These are phyloP conservation scores for Crambe crambe DNA, from an alignment of 37 sponge, comb jelly and placozoan species.

Conservation along the genomic window DNA sequence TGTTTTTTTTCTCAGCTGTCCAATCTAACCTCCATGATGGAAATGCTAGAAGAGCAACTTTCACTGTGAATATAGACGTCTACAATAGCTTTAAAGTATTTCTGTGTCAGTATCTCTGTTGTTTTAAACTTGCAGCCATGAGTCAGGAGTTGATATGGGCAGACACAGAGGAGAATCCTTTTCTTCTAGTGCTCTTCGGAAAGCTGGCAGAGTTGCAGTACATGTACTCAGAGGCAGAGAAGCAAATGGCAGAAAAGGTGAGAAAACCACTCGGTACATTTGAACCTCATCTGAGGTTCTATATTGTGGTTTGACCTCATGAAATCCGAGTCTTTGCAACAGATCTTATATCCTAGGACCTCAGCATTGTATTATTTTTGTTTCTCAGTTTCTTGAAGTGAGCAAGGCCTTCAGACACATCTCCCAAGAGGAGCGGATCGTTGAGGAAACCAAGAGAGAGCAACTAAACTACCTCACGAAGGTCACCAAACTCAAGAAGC, in stretches of 20 bases:
- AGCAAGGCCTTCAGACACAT: constrained; percentile 16
- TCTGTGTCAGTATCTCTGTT: no score
- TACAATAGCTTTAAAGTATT: no score
- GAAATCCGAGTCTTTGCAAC: no score
- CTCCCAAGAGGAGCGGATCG: constrained; percentile 15
- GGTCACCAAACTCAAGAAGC: constrained; percentile 13
- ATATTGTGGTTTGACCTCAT: no score
- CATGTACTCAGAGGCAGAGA: constrained; percentile 11
- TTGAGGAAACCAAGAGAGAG: constrained; percentile 17
- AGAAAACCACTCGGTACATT: no score
- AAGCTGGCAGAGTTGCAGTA: constrained; percentile 36
- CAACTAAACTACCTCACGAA: background rate
- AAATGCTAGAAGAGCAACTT: no score
- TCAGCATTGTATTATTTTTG: background rate
- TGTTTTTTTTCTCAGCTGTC: no score
- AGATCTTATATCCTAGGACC: no score
- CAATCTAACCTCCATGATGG: no score
- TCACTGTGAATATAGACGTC: no score
- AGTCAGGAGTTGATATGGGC: constrained; percentile 48
- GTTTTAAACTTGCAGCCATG: background rate
- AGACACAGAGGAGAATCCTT: constrained; percentile 17
- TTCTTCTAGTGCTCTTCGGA: constrained; percentile 39
- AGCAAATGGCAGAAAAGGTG: constrained; percentile 1
- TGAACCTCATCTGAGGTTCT: no score
- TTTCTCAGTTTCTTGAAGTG: constrained; percentile 2